Evolutionary conservation across 2,888 invertebrate genomes (phyloP).

Genomic region (Ichneumon xanthorius): DNA sequence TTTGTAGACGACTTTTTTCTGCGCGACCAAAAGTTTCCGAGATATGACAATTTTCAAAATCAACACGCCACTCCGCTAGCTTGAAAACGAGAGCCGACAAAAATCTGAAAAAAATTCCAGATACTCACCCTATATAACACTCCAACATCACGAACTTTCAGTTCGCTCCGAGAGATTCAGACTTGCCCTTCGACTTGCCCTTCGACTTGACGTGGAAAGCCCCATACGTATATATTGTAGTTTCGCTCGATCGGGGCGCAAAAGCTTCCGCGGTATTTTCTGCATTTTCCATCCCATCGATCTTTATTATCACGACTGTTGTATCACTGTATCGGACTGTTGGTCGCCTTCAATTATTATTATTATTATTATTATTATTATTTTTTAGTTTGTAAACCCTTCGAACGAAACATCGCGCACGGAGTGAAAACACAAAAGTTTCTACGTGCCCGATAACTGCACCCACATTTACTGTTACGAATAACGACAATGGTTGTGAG

Average conservation of each 20-base stretch:
- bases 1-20: no score
- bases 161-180: no score
- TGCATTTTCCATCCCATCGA: conserved; percentile 46
- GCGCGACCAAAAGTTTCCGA: no score
- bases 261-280: conserved; percentile 38
- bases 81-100: no score
- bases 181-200: no score
- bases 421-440: conserved; percentile 7
- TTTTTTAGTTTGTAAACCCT: background rate
- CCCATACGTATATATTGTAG: background rate
- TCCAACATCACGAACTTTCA: no score
- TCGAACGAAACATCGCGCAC: background rate
- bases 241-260: background rate
- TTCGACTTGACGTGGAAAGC: background rate
- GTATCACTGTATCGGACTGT: conserved; percentile 40
- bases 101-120: no score
- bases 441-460: conserved; percentile 50
- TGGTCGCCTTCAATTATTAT: conserved; percentile 35
- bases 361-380: conserved; percentile 5
- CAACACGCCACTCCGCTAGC: no score
- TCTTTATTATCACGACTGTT: conserved; percentile 13
- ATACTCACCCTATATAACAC: no score
- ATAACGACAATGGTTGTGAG: conserved; percentile 37
- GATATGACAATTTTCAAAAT: no score
- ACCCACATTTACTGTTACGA: conserved; percentile 4